Evolutionary conservation across 2,888 invertebrate species (phyloP).

Genomic region (Stenchaetothrips biformis): DNA sequence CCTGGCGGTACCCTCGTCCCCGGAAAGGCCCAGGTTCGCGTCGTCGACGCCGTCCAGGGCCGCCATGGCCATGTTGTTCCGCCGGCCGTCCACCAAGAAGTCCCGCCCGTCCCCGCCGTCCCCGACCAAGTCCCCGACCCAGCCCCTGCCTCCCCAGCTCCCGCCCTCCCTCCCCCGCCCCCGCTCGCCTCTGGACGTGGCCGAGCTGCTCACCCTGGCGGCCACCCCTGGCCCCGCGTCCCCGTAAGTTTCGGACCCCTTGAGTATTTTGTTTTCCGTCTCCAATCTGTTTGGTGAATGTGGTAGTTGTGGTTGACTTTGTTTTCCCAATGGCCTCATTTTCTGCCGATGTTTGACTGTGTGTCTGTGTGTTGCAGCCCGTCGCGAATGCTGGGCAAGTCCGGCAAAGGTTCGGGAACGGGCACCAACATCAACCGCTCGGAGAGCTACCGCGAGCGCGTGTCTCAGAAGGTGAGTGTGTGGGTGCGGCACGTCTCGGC

Average conservation of each 20-base stretch:
- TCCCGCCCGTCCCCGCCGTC: no score
- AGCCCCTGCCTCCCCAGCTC: no score
- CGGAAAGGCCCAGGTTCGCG: no score
- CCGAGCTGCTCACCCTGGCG: conserved; percentile 22
- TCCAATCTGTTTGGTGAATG: neutral
- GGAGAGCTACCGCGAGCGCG: conserved; percentile 67
- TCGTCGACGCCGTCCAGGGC: no score
- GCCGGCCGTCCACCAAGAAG: no score
- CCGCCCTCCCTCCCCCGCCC: neutral
- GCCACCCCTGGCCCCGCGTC: neutral
- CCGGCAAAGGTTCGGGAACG: conserved; percentile 28
- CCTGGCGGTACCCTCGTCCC: no score
- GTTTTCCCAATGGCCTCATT: neutral
- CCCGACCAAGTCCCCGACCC: no score
- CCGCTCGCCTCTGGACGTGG: conserved; percentile 17
- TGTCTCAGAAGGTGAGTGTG: conserved; percentile 50
- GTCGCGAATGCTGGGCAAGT: neutral
- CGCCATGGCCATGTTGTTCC: no score
- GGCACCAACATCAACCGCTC: conserved; percentile 55
- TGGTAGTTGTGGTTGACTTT: neutral
- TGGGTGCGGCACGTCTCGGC: neutral
- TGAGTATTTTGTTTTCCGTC: no score
- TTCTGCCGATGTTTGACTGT: conserved; percentile 27
- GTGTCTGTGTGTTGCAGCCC: conserved; percentile 22
- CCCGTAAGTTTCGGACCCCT: no score